Base-by-base conservation (phyloP, 2,797 vertebrate species). In the Mus spretus region DNA sequence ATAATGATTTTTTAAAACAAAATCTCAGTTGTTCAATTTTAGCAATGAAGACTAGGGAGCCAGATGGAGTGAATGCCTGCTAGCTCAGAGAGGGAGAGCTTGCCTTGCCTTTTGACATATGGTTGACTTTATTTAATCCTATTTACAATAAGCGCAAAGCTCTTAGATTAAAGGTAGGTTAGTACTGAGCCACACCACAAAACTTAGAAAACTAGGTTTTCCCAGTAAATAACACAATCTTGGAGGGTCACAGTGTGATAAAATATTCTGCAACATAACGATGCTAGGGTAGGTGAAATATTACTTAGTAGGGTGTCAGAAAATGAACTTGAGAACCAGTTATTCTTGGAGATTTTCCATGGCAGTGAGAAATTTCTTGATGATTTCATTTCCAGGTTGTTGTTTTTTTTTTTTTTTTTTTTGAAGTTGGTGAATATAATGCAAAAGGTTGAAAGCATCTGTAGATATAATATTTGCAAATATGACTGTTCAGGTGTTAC, bases 351-450 rank as follows among this genome's bases (percentile, higher is more conserved):
- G 31, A 93, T 94, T 95, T 89, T 81, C 4, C 5, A 26, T 9
- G 28, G 40, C 61, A 55, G 12, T 47, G 4, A 84, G 63, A 77
- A 77, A 31, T 11, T 63, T 20, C 50, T 59, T 82, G 28, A 28
- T 92, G n/a, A 77, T 81, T 37, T 12, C 14, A 44, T 92, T 96
- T 85, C 77, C 91, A 90, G 17, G 74, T 44, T 75, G 24, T 31
- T 61, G 8, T 91, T 93, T 61, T 8, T 91, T 40, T 40, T 40
- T 94, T 44, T 84, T 90, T 44, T 82, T 53, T 31, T 89, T 94
- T 91, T 77, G 15, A 93, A 86, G 63, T 50, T 59, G n/a, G 2
- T 67, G 31, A 94, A 61, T 67, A 9, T 6, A 8, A 15, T 13
- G 44, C 26, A 65, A 92, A 89, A 87, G 53, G 55, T 93, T 81